phyloP scores from a whole-genome alignment of 2,113 vertebrate species.

The Bagarius yarrelli region DNA sequence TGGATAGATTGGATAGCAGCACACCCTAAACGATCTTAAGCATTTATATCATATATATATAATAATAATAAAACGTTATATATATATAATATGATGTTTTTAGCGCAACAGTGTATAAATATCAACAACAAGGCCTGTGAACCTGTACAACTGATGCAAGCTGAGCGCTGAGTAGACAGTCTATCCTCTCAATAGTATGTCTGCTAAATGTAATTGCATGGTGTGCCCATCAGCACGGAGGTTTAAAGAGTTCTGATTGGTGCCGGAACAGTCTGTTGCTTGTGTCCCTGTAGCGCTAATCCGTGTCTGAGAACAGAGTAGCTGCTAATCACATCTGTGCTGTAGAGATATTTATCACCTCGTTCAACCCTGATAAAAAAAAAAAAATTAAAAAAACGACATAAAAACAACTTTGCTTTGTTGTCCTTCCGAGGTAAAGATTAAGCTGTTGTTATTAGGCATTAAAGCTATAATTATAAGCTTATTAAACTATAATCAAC shows the following conservation, averaged over 20 bases:
- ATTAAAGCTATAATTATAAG: neutral
- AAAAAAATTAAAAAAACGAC: neutral
- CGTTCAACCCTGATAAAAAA: neutral
- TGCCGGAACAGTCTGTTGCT: conserved; percentile 10
- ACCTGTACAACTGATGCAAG: neutral
- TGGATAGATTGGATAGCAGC: neutral
- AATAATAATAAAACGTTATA: too few species aligned
- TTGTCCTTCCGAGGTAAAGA: neutral
- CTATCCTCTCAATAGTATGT: conserved; percentile 30
- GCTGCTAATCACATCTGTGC: conserved; percentile 28
- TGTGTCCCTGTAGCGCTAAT: conserved; percentile 17
- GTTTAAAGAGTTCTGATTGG: conserved; percentile 26
- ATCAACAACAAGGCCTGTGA: neutral
- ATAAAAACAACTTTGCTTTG: conserved; percentile 1
- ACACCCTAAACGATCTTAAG: neutral
- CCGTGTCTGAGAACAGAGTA: conserved; percentile 30
- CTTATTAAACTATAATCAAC: neutral
- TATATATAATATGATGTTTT: neutral
- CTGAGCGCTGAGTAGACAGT: conserved; percentile 16
- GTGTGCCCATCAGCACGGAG: neutral
- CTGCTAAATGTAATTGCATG: conserved; percentile 29
- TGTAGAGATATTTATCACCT: neutral
- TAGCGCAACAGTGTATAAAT: neutral
- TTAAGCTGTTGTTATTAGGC: neutral
- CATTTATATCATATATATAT: too few species aligned